These are phyloP conservation scores for Hippasteria phrygiana DNA, from an alignment of 53 echinoderm and acorn worm species.

Conservation along the genomic window DNA sequence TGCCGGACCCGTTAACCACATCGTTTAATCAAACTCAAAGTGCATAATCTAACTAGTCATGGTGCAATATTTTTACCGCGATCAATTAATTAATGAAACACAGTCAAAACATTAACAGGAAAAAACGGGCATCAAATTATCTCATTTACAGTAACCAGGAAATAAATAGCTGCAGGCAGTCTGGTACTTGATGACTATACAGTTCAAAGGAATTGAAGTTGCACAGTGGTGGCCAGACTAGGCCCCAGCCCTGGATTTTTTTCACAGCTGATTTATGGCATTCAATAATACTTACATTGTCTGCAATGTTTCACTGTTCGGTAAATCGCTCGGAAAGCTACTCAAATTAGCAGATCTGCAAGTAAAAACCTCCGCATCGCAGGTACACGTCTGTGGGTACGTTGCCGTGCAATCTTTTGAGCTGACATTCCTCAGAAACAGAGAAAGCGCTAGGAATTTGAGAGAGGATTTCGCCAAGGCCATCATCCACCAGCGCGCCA, in stretches of 20 bases:
- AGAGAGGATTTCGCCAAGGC: neutral
- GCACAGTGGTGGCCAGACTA: neutral
- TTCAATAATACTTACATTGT: slow-evolving; percentile 26
- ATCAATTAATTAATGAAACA: too few species aligned
- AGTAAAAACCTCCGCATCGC: neutral
- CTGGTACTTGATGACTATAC: neutral
- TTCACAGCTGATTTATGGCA: neutral
- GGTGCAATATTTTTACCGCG: too few species aligned
- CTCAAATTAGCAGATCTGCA: slow-evolving; percentile 47
- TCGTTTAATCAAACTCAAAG: too few species aligned
- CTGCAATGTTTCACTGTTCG: slow-evolving; percentile 15
- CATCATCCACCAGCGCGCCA: slow-evolving; percentile 13
- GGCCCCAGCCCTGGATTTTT: neutral
- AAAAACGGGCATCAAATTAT: neutral
- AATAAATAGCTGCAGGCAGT: slow-evolving; percentile 14
- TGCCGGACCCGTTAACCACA: too few species aligned
- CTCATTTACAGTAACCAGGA: slow-evolving; percentile 55
- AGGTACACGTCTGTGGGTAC: slow-evolving; percentile 33
- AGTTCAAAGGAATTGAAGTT: neutral
- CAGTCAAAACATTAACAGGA: neutral
- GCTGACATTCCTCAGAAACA: slow-evolving; percentile 39
- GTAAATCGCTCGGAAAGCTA: slow-evolving; percentile 27
- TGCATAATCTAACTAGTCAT: too few species aligned
- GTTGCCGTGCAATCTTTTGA: slow-evolving; percentile 39
- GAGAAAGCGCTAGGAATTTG: slow-evolving; percentile 28